Conservation (phyloP, 2,888 invertebrate genomes). For the Troglohyphantes excavatus region DNA sequence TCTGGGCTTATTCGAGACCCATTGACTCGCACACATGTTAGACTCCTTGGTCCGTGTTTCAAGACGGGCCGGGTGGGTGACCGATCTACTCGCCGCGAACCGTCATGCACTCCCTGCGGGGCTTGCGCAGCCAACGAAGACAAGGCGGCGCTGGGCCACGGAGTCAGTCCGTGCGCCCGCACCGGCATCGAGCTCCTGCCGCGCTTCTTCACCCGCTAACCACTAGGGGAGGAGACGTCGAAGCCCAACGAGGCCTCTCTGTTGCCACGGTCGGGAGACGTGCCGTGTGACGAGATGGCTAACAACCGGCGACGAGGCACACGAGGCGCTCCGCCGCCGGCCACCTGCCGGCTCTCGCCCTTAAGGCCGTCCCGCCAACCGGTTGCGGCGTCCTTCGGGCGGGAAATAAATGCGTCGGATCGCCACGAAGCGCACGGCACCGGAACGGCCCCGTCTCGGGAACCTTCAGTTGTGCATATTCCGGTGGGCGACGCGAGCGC, state of each 20-base stretch:
- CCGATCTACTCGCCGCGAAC: slow-evolving; percentile 78
- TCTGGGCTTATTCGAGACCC: slow-evolving; percentile 27
- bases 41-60: slow-evolving; percentile 89
- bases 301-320: too few relatives aligned
- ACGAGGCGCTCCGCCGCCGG: background rate
- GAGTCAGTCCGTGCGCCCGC: background rate
- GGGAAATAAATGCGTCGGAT: slow-evolving; percentile 22
- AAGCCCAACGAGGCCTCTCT: too few relatives aligned
- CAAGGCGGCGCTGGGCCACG: background rate
- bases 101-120: too few relatives aligned
- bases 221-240: too few relatives aligned
- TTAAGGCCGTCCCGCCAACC: slow-evolving; percentile 18
- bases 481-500: slow-evolving; percentile 84
- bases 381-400: slow-evolving; percentile 53
- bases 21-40: slow-evolving; percentile 29
- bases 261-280: too few relatives aligned
- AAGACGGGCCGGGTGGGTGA: slow-evolving; percentile 87
- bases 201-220: background rate
- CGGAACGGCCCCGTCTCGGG: background rate
- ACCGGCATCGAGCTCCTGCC: background rate
- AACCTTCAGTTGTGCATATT: too few relatives aligned
- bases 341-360: background rate
- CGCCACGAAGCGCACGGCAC: background rate
- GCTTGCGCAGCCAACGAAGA: slow-evolving; percentile 5
- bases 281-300: too few relatives aligned